Percentiles rank a stretch among this genome's conserved stretches.
Evolutionary conservation across 2,797 vertebrate species (phyloP).

Genomic region (Lagocephalus sceleratus): DNA sequence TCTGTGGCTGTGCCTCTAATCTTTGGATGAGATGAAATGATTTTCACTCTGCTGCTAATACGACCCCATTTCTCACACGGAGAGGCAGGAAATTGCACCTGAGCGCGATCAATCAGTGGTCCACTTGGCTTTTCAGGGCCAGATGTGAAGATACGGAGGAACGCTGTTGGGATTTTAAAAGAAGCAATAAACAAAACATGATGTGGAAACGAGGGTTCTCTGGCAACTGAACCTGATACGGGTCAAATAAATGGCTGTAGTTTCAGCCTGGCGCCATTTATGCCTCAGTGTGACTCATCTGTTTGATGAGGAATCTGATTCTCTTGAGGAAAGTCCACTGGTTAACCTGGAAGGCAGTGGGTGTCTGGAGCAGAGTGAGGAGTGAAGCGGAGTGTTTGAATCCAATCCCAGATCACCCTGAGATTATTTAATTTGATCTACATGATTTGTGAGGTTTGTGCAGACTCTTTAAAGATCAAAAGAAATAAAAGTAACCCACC

Average conservation of each 20-base stretch:
- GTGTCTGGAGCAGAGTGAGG: constrained; percentile 25
- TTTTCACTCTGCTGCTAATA: constrained; percentile 42
- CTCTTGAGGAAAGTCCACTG: too few species aligned
- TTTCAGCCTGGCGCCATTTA: too few species aligned
- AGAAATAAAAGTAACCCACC: too few species aligned
- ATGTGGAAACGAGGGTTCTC: constrained; percentile 9
- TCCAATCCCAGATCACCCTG: constrained; percentile 32
- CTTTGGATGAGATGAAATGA: constrained; percentile 42
- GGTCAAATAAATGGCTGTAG: constrained; percentile 16
- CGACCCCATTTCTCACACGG: constrained; percentile 27
- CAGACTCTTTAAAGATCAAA: too few species aligned
- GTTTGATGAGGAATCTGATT: too few species aligned
- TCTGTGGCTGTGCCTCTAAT: constrained; percentile 17
- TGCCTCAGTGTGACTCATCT: too few species aligned
- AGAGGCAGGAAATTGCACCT: constrained; percentile 53
- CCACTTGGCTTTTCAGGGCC: constrained; percentile 21
- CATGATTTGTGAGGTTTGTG: constrained; percentile 53
- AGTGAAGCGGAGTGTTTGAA: constrained; percentile 33
- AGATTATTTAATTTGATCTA: constrained; percentile 60
- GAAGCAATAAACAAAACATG: constrained; percentile 10
- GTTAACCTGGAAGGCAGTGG: too few species aligned
- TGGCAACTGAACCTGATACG: not conserved
- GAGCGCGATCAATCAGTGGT: constrained; percentile 47
- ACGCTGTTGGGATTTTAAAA: constrained; percentile 37
- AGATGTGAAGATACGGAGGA: constrained; percentile 20